Evolutionary conservation across 2,888 invertebrate species (phyloP), one percentile per base, ranked within the genome.

Genomic region (Latrodectus elegans): DNA sequence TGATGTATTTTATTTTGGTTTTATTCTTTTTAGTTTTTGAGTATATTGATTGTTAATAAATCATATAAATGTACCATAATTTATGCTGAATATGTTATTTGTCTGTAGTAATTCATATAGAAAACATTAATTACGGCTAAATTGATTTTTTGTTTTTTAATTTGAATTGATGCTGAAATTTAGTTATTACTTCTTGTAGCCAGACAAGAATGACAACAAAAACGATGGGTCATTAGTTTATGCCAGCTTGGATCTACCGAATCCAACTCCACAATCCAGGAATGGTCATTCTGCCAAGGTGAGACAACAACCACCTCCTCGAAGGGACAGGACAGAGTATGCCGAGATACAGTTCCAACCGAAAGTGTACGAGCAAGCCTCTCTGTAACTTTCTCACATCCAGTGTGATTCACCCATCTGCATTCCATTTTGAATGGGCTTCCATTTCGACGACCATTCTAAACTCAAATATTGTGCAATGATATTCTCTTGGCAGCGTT

Each of bases 301-400:
- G 67, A 71, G 64, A 14, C 55, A 60, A 51, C 51, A 71, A 17
- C 77, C 73, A n/a, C 83, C 79, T 6, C 81, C 77, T 2, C 52
- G 76, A 10, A 51, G 78, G 15, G 84, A 88, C 52, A 71, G 80
- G 38, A 90, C 89, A n/a, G 89, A 90, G 51, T 90, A 90, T 64
- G 89, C 89, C 17, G 89, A 88, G 51, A 90, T 90, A 22, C 89
- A 90, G 71, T 90, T 88, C 87, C 88, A 89, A 55, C 89, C 90
- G 4, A 88, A 89, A 76, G 55, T 86, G n/a, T 83, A 89, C 72
- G 90, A 90, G 53, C 89, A 89, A 67, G 88, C 88, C 6, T 86
- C 86, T 49, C 72, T 86, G 26, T 86, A 81, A 79, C 64, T 74
- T 64, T 11, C 12, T 6, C 11, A 9, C 6, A 11, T 14, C 73